Conservation (phyloP, 2,888 invertebrate species). For the Ennomos fuscantarius region DNA sequence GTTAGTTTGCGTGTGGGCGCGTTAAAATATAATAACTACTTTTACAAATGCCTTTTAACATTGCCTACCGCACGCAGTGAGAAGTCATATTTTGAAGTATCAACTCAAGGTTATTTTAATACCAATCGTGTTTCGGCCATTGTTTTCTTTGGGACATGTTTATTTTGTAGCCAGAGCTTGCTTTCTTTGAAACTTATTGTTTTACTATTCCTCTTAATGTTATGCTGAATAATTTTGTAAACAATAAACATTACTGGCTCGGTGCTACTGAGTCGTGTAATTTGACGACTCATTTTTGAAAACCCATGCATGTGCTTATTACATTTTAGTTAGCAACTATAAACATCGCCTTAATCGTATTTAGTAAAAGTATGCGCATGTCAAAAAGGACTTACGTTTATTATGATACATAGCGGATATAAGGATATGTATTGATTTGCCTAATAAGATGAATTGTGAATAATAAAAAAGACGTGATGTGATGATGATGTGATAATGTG, state of each 20-base stretch:
- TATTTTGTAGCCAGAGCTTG: conserved; percentile 58
- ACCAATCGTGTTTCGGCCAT: conserved; percentile 65
- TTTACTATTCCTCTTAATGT: conserved; percentile 41
- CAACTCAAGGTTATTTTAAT: conserved; percentile 74
- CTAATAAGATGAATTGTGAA: no score
- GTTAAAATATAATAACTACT: conserved; percentile 71
- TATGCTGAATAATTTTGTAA: conserved; percentile 39
- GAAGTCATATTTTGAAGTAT: conserved; percentile 73
- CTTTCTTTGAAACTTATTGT: conserved; percentile 53
- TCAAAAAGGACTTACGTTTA: no score
- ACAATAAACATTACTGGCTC: conserved; percentile 16
- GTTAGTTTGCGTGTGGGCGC: conserved; percentile 70
- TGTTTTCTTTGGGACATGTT: conserved; percentile 78
- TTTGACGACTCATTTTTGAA: conserved; percentile 11
- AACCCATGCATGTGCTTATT: no score
- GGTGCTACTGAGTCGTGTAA: conserved; percentile 12
- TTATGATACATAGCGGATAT: no score
- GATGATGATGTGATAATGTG: no score
- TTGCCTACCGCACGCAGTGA: conserved; percentile 77
- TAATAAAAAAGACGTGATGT: no score
- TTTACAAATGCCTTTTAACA: conserved; percentile 65
- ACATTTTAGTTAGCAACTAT: no score
- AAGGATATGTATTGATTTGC: no score
- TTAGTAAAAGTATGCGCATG: no score
- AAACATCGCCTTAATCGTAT: no score